phyloP scores from a whole-genome alignment of 2,888 invertebrate genomes.

The Sinelater perroti region DNA sequence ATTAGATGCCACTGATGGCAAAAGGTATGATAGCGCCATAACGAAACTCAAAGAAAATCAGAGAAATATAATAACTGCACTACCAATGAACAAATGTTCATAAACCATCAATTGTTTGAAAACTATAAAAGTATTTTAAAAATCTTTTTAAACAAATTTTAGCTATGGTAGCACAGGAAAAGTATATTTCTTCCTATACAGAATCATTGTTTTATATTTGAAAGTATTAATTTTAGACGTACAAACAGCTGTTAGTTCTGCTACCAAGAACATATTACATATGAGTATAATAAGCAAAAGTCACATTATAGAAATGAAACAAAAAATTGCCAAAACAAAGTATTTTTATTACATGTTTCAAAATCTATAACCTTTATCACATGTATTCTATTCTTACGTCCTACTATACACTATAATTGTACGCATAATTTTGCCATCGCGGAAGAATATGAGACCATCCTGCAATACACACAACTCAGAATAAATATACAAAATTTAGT shows the following conservation, averaged over 20 bases:
- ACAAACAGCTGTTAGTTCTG: background rate
- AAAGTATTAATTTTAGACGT: background rate
- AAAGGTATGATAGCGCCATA: conserved; percentile 11
- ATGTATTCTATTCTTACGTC: too few species aligned
- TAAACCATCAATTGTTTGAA: background rate
- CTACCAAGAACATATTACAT: background rate
- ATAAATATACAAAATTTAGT: too few species aligned
- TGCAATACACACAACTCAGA: too few species aligned
- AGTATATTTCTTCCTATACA: background rate
- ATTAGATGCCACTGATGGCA: conserved; percentile 9
- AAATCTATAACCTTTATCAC: too few species aligned
- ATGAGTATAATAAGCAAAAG: background rate
- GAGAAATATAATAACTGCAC: conserved; percentile 6
- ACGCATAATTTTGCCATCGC: too few species aligned
- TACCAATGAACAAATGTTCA: conserved; percentile 9
- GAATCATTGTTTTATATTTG: background rate
- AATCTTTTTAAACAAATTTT: background rate
- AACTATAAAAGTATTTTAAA: background rate
- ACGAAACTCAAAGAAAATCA: conserved; percentile 1
- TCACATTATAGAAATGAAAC: background rate
- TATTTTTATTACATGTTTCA: too few species aligned
- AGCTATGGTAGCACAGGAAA: background rate
- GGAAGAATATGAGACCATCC: too few species aligned
- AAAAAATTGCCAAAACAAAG: too few species aligned
- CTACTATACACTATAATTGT: too few species aligned